These are phyloP conservation scores for Diabrotica virgifera DNA, from an alignment of 1,140 invertebrate species.

Conservation along the genomic window DNA sequence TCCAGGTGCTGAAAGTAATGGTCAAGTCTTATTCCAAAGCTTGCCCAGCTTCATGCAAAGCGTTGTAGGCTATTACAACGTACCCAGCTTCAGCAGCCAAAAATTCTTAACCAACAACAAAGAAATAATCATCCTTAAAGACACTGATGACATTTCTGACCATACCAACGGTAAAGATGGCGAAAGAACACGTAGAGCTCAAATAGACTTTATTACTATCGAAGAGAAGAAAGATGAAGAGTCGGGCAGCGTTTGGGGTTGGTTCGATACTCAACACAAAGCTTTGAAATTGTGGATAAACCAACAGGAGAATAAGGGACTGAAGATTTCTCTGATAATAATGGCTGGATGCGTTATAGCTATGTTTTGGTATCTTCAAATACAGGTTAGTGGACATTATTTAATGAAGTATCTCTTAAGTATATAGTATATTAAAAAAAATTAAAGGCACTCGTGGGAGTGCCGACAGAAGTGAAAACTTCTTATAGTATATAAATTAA, in stretches of 20 bases:
- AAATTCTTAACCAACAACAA: slow-evolving; percentile 31
- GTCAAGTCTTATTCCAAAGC: slow-evolving; percentile 28
- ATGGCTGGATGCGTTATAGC: slow-evolving; percentile 62
- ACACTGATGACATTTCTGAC: slow-evolving; percentile 12
- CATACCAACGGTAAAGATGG: background rate
- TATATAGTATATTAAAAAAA: too few species aligned
- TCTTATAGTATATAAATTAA: too few species aligned
- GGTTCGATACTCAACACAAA: slow-evolving; percentile 12
- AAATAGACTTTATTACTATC: slow-evolving; percentile 1
- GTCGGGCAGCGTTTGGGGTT: background rate
- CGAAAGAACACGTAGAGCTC: background rate
- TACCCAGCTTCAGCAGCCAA: slow-evolving; percentile 59
- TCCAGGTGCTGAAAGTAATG: background rate
- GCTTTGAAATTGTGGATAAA: slow-evolving; percentile 57
- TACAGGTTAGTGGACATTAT: slow-evolving; percentile 37
- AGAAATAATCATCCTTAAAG: slow-evolving; percentile 31
- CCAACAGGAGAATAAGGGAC: slow-evolving; percentile 65
- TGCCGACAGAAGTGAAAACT: too few species aligned
- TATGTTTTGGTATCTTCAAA: slow-evolving; percentile 69
- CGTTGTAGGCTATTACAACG: slow-evolving; percentile 70
- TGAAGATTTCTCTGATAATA: slow-evolving; percentile 65
- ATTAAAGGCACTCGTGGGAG: too few species aligned
- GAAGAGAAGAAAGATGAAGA: background rate
- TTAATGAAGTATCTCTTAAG: too few species aligned
- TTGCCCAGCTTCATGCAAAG: slow-evolving; percentile 33